Evolutionary conservation across 2,113 vertebrate species (phyloP).

Genomic region (Sceloporus tristichus): DNA sequence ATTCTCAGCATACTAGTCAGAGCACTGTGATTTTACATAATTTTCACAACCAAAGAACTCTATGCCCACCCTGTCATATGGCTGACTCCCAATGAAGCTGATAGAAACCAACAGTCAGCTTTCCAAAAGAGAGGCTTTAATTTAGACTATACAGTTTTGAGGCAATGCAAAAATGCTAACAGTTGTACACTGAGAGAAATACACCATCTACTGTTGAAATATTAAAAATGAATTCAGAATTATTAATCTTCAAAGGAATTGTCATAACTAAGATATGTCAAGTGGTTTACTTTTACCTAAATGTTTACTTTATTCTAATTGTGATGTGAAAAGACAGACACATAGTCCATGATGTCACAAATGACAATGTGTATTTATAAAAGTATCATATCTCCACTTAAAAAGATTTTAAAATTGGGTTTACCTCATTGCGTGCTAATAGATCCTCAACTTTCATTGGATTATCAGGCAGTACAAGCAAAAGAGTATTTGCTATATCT

Average conservation of each 20-base stretch:
- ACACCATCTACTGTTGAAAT: background rate
- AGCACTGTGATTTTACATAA: background rate
- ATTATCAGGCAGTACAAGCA: constrained; percentile 79
- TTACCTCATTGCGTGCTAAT: constrained; percentile 81
- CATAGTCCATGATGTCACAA: background rate
- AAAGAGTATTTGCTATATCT: constrained; percentile 81
- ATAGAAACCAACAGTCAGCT: background rate
- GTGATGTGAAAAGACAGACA: background rate
- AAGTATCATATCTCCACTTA: background rate
- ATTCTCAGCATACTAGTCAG: background rate
- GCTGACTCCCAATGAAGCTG: background rate
- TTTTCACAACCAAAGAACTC: background rate
- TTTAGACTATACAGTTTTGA: background rate
- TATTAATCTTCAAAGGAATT: background rate
- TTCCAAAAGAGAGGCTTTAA: background rate
- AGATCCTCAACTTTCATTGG: constrained; percentile 75
- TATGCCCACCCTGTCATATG: no score
- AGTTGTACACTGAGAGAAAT: background rate
- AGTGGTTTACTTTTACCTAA: background rate
- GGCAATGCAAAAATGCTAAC: background rate
- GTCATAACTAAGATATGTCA: background rate
- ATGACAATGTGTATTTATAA: background rate
- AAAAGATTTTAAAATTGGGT: background rate
- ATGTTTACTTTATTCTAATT: background rate
- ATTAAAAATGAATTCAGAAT: constrained; percentile 24